phyloP scores from a whole-genome alignment of 2,888 invertebrate species.

The Galeopsomyia nigrocyanea region DNA sequence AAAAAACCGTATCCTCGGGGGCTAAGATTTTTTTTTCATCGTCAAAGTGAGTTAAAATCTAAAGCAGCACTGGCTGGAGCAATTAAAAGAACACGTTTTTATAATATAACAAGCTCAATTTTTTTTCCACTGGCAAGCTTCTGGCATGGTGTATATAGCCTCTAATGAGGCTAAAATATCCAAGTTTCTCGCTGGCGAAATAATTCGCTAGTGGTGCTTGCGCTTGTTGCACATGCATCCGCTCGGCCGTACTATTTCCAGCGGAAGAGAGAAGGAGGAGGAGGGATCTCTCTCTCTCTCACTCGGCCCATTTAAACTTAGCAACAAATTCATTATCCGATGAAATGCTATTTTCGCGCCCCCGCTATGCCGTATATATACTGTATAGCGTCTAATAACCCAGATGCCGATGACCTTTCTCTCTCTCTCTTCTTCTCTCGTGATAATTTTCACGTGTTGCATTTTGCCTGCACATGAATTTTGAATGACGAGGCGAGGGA shows the following conservation, averaged over 20 bases:
- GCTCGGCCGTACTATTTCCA: constrained; percentile 33
- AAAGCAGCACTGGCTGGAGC: not conserved
- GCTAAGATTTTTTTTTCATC: no score
- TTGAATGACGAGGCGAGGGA: constrained; percentile 12
- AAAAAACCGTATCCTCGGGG: no score
- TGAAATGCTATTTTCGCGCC: constrained; percentile 47
- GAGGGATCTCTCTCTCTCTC: not conserved
- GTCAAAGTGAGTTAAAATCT: no score
- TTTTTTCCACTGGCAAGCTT: not conserved
- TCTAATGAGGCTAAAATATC: no score
- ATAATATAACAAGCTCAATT: not conserved
- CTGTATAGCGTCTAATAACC: constrained; percentile 39
- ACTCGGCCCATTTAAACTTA: constrained; percentile 44
- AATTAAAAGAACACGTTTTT: no score
- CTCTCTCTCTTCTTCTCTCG: not conserved
- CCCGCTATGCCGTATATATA: constrained; percentile 8
- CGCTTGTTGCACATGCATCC: no score
- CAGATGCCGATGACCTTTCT: constrained; percentile 42
- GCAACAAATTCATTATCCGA: constrained; percentile 49
- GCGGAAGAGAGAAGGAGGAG: constrained; percentile 19
- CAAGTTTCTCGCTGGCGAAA: no score
- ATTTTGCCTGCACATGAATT: constrained; percentile 17
- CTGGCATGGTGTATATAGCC: no score
- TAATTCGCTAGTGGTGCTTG: no score
- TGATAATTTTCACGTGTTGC: constrained; percentile 37